A percentile compares a stretch with the other conserved stretches of the same genome.
phyloP scores from a whole-genome alignment of 2,888 invertebrate genomes.

The Andrena bicolor region DNA sequence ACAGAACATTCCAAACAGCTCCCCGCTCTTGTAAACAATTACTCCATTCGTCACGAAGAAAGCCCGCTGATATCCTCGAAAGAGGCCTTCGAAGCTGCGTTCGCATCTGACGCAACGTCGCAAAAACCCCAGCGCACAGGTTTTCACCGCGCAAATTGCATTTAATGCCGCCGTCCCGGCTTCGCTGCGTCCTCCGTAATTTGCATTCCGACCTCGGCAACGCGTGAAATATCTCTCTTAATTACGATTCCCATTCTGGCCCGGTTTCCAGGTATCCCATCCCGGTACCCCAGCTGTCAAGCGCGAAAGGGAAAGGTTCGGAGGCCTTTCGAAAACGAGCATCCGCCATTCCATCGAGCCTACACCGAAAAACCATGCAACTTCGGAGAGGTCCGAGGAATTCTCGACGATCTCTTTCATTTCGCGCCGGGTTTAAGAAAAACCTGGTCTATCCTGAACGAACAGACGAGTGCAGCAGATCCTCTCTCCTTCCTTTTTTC shows the following conservation, averaged over 20 bases:
- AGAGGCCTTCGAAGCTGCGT: not conserved
- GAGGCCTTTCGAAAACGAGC: slow-evolving; percentile 5
- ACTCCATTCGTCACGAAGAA: too few relatives aligned
- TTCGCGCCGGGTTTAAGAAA: too few relatives aligned
- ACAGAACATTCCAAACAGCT: too few relatives aligned
- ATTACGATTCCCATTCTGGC: slow-evolving; percentile 12
- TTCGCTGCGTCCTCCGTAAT: slow-evolving; percentile 23
- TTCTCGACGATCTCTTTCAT: not conserved
- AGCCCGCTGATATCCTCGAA: not conserved
- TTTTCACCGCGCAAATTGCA: slow-evolving; percentile 41
- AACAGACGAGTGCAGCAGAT: slow-evolving; percentile 12
- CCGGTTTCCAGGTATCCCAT: not conserved
- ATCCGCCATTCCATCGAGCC: not conserved
- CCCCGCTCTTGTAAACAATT: too few relatives aligned
- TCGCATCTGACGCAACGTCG: slow-evolving; percentile 8
- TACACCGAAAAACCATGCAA: not conserved
- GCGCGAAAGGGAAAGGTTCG: slow-evolving; percentile 27
- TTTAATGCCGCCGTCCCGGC: slow-evolving; percentile 35
- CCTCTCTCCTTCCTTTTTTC: slow-evolving; percentile 46
- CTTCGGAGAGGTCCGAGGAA: not conserved
- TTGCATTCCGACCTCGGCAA: slow-evolving; percentile 39
- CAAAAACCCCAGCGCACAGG: not conserved
- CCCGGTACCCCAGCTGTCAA: not conserved
- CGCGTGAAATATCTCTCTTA: slow-evolving; percentile 16
- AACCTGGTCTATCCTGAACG: not conserved